Base-by-base conservation (phyloP, 2,888 invertebrate species). In the Caenorhabditis japonica region DNA sequence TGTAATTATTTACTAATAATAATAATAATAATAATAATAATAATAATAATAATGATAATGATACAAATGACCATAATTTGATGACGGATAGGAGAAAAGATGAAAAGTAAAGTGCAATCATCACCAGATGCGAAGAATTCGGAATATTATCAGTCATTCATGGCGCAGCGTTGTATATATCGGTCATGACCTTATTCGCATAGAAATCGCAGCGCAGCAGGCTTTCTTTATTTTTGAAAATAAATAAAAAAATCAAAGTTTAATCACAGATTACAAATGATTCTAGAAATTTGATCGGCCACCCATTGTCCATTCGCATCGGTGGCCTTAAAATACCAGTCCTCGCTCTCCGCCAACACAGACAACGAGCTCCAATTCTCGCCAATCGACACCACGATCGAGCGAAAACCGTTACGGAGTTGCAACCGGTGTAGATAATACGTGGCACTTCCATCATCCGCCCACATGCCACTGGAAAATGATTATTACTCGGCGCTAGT, bases 241-340 rank as follows among this genome's bases (percentile, higher is more conserved):
- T n/a, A n/a, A n/a, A n/a, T n/a, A n/a, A n/a, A n/a, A n/a, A n/a
- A n/a, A n/a, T n/a, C n/a, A n/a, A n/a, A n/a, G n/a, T n/a, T n/a
- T n/a, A n/a, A 43, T 58, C 36, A 68, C 39, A 68, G 58, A 41
- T 58, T 52, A 49, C 69, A 70, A 39, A 70, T 60, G 27, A 70
- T 61, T 38, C 60, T 47, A 0, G 69, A 70, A 43, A 70, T 70
- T 47, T 70, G 60, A 33, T 60, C 59, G n/a, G 60, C 69, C 13
- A 60, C 64, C 64, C 64, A 64, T 64, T 49, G 52, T 8, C 51
- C 49, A n/a, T 58, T 59, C 7, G 34, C 30, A 12, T 46, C 59
- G 17, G 51, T 52, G 1, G 52, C 58, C 44, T 36, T 25, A 34
- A 68, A 58, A 30, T 68, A 68, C 58, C 59, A 58, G 30, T 53